A percentile compares a stretch with the other conserved stretches of the same genome.
These are phyloP conservation scores for Pterophyllum scalare DNA, from an alignment of 2,113 vertebrate species.

Conservation along the genomic window DNA sequence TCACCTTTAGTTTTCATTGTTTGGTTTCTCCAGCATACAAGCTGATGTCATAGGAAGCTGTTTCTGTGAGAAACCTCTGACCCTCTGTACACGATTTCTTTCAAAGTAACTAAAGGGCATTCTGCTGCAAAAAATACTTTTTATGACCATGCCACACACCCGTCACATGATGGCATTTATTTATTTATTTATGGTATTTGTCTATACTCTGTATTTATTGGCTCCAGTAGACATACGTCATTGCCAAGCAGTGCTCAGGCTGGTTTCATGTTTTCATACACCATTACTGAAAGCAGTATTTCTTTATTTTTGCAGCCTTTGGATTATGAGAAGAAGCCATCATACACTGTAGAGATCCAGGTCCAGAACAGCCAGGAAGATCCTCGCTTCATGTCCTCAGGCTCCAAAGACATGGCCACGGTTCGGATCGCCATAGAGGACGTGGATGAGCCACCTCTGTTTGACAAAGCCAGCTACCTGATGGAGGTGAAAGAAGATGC, in stretches of 20 bases:
- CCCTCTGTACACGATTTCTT: neutral
- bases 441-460: conserved; percentile 92
- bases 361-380: conserved; percentile 89
- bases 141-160: neutral
- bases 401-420: conserved; percentile 86
- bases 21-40: neutral
- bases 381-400: conserved; percentile 83
- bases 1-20: no score
- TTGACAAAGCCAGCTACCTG: conserved; percentile 88
- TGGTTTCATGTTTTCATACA: neutral
- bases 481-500: conserved; percentile 93
- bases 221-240: neutral
- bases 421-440: conserved; percentile 89
- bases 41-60: neutral
- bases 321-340: conserved; percentile 92
- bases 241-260: neutral
- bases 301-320: conserved; percentile 77
- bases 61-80: neutral
- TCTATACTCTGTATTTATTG: neutral
- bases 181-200: neutral
- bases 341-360: conserved; percentile 90
- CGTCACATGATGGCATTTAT: no score
- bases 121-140: no score
- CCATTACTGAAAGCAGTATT: neutral
- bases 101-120: no score